These are phyloP conservation scores for Salvelinus alpinus DNA, from an alignment of 2,113 vertebrate species.

Conservation along the genomic window DNA sequence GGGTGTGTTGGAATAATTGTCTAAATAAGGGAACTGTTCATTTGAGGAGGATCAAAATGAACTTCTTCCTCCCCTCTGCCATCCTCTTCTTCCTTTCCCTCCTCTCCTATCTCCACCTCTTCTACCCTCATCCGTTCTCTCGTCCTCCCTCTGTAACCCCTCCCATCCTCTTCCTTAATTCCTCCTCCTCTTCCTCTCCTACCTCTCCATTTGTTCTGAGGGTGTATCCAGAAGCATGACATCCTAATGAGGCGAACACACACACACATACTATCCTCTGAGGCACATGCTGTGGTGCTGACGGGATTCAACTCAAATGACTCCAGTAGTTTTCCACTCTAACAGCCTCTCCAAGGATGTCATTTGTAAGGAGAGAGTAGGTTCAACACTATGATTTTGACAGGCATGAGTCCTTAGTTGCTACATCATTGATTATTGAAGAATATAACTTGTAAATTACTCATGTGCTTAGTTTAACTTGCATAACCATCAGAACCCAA, in stretches of 20 bases:
- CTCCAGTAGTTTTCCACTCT: neutral
- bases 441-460: neutral
- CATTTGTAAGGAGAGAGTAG: neutral
- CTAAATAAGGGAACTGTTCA: conserved; percentile 20
- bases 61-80: conserved; percentile 7
- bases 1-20: conserved; percentile 25
- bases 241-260: conserved; percentile 30
- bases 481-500: no score
- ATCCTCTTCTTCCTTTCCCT: conserved; percentile 25
- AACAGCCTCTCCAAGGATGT: neutral
- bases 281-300: neutral
- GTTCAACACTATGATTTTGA: neutral
- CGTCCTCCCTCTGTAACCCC: conserved; percentile 26
- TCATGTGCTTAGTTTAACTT: no score
- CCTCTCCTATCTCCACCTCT: neutral
- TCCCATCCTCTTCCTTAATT: conserved; percentile 13
- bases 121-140: conserved; percentile 23
- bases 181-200: no score
- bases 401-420: neutral
- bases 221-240: conserved; percentile 15
- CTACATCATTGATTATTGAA: neutral
- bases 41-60: conserved; percentile 23
- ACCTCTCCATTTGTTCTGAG: no score
- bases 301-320: neutral
- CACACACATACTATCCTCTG: neutral